Evolutionary conservation across 2,888 invertebrate species (phyloP).

Genomic region (Epicampocera succincta): DNA sequence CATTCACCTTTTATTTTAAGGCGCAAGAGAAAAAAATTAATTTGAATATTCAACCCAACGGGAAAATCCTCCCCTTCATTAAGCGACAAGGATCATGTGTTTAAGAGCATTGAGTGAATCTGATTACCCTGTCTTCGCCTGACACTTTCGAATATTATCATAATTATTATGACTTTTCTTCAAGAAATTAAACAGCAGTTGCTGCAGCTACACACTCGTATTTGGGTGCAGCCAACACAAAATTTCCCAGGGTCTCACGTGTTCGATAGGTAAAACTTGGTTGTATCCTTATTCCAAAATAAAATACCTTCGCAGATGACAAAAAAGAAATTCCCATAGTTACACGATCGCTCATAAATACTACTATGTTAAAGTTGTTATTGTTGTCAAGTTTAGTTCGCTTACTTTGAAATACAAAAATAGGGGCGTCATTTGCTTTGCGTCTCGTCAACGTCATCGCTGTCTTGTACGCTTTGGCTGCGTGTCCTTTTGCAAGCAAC

Average conservation of each 20-base stretch:
- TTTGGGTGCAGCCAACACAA: conserved; percentile 58
- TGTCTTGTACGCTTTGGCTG: conserved; percentile 5
- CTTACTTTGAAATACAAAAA: conserved; percentile 27
- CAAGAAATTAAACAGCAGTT: conserved; percentile 19
- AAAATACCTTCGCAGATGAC: conserved; percentile 56
- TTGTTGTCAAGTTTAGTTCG: conserved; percentile 35
- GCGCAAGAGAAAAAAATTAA: not conserved
- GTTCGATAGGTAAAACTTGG: conserved; percentile 40
- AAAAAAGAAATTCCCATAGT: conserved; percentile 65
- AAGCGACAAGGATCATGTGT: conserved; percentile 48
- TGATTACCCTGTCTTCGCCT: conserved; percentile 60
- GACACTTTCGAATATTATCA: conserved; percentile 57
- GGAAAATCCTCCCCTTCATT: conserved; percentile 22
- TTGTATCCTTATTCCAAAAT: conserved; percentile 40
- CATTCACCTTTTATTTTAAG: conserved; percentile 43
- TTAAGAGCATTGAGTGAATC: conserved; percentile 1
- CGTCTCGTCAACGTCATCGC: conserved; percentile 42
- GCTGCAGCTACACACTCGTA: not conserved
- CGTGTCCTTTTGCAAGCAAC: conserved; percentile 47
- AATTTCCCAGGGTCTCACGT: conserved; percentile 67
- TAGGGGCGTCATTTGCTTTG: conserved; percentile 62
- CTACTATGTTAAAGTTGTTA: conserved; percentile 4
- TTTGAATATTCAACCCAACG: not conserved
- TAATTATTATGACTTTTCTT: conserved; percentile 69
- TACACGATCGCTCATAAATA: conserved; percentile 60